Evolutionary conservation across 64 coral and sea anemone species (phyloP).

Genomic region (Astreopora myriophthalma): DNA sequence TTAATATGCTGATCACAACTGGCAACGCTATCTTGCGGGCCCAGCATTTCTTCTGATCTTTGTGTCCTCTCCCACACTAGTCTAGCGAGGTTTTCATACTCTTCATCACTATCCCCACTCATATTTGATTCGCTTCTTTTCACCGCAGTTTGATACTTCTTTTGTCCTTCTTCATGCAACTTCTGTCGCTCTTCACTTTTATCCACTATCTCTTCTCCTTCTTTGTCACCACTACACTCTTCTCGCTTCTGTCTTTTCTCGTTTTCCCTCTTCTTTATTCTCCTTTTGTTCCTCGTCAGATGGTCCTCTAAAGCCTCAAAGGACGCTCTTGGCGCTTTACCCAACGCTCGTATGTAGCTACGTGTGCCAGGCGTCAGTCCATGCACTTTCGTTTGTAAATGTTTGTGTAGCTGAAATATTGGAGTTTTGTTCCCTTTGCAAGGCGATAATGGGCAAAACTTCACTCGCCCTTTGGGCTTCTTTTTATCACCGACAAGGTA

Average conservation of each 20-base stretch:
- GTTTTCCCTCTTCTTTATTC: background rate
- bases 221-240: background rate
- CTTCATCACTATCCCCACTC: background rate
- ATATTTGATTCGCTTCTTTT: background rate
- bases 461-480: constrained; percentile 36
- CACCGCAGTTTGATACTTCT: background rate
- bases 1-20: background rate
- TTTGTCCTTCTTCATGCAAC: background rate
- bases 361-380: background rate
- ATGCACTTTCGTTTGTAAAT: constrained; percentile 28
- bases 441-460: constrained; percentile 62
- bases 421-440: constrained; percentile 28
- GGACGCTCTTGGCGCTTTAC: background rate
- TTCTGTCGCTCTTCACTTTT: background rate
- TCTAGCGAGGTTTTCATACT: constrained; percentile 1
- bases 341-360: background rate
- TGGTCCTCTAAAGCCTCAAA: background rate
- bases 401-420: constrained; percentile 45
- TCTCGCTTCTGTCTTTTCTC: background rate
- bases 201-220: background rate
- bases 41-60: background rate
- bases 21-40: background rate
- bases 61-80: background rate
- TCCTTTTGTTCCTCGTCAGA: background rate
- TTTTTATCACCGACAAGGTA: constrained; percentile 41